These are phyloP conservation scores for Psittacula echo DNA, from an alignment of 2,797 vertebrate genomes.

Conservation along the genomic window DNA sequence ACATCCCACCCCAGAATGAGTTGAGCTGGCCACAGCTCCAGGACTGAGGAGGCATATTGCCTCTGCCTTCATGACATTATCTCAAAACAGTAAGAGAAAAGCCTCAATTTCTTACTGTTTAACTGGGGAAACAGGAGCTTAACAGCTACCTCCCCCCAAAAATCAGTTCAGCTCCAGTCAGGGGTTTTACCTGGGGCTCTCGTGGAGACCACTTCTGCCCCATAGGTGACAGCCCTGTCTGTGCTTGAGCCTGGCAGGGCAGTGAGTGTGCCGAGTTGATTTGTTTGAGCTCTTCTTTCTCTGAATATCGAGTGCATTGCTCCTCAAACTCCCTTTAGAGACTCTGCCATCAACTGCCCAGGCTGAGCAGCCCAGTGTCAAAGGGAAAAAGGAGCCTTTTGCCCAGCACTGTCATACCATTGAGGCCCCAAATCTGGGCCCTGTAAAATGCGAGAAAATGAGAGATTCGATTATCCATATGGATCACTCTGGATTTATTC, in stretches of 20 bases:
- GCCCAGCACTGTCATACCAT: background rate
- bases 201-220: background rate
- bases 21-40: background rate
- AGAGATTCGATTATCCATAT: slow-evolving; percentile 69
- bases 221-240: background rate
- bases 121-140: background rate
- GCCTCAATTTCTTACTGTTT: background rate
- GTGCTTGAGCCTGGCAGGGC: background rate
- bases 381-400: slow-evolving; percentile 7
- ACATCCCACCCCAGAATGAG: background rate
- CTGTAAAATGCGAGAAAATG: slow-evolving; percentile 60
- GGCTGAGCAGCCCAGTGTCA: background rate
- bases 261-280: background rate
- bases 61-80: background rate
- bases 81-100: background rate
- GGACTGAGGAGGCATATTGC: background rate
- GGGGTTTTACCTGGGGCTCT: background rate
- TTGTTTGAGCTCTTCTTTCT: background rate
- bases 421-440: slow-evolving; percentile 4
- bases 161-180: background rate
- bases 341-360: background rate
- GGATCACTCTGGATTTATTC: slow-evolving; percentile 71
- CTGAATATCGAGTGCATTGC: background rate
- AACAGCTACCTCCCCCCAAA: background rate
- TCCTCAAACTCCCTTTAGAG: background rate